Base-by-base conservation (phyloP, 2,797 vertebrate genomes). In the Coilia nasus region DNA sequence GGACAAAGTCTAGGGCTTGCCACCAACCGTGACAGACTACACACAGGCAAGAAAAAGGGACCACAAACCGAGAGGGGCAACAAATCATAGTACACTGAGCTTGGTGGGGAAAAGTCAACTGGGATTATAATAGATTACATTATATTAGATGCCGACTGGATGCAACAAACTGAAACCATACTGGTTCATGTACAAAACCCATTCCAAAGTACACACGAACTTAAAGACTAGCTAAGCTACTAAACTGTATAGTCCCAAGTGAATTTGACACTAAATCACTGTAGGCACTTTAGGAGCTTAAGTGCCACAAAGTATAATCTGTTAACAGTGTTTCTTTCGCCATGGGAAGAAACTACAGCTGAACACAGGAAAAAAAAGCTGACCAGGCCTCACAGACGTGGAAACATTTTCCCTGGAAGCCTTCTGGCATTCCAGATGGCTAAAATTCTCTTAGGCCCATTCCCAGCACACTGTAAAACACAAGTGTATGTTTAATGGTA, bases 401-500 rank as follows among this genome's bases (percentile, higher is more conserved):
- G 35, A 19, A 41, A 19, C 35, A 21, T 78, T 78, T 78, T 44
- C 71, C 71, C 35, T 41, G 35, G 17, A 75, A 75, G 67, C 67
- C 17, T 35, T 17, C 31, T 31, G 67, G 21, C 71, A 44, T 78
- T 44, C 35, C 19, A 44, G 17, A 78, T 44, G 31, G 19, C 19
- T 19, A 44, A 12, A 78, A 78, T 78, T 12, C 28, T 78, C 35
- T 78, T 31, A 21, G 35, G 71, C 71, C 35, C 35, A n/a, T 41
- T 78, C 35, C 64, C 71, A 59, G 17, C 57, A 78, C 35, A 78
- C 71, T 78, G 35, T 31, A 41, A 19, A 78, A 44, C 17, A n/a
- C 71, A 44, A 7, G 35, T 78, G 71, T 35, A 21, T 78, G 35
- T 78, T 35, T 78, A 78, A 78, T 78, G 67, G 67, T 78, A 44